Conservation (phyloP, 2,888 invertebrate genomes). For the Myathropa florea region DNA sequence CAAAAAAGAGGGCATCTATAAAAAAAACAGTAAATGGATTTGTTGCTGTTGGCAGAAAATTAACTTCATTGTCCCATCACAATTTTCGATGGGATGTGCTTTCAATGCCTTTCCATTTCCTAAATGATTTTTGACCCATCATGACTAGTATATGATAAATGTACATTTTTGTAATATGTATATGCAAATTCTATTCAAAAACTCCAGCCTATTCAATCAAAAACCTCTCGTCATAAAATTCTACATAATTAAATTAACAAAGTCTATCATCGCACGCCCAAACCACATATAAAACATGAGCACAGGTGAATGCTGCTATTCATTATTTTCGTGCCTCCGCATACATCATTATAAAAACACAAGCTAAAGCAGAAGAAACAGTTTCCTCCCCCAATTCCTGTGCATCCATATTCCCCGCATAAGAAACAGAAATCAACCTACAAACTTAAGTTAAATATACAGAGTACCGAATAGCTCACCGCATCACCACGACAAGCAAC, state of each 20-base stretch:
- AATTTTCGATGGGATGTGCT: no score
- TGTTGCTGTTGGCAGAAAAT: no score
- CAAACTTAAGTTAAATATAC: slow-evolving; percentile 2
- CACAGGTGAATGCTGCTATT: slow-evolving; percentile 67
- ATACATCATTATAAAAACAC: slow-evolving; percentile 28
- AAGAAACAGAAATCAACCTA: slow-evolving; percentile 31
- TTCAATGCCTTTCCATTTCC: no score
- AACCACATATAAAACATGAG: slow-evolving; percentile 24
- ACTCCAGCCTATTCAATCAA: neutral
- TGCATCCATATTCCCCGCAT: slow-evolving; percentile 40
- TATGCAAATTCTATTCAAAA: neutral
- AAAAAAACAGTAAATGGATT: no score
- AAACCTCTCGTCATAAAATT: neutral
- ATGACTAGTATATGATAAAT: no score
- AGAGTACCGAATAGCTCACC: slow-evolving; percentile 8
- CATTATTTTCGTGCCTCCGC: neutral
- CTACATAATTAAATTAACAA: slow-evolving; percentile 50
- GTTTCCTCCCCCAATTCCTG: slow-evolving; percentile 38
- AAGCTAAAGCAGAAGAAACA: slow-evolving; percentile 35
- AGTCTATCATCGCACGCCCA: slow-evolving; percentile 9
- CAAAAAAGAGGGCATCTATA: no score
- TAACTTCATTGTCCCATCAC: no score
- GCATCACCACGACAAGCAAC: slow-evolving; percentile 12
- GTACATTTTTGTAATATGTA: no score
- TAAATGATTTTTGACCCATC: no score